phyloP scores from a whole-genome alignment of 2,113 vertebrate species.

The Glaucidium brasilianum region DNA sequence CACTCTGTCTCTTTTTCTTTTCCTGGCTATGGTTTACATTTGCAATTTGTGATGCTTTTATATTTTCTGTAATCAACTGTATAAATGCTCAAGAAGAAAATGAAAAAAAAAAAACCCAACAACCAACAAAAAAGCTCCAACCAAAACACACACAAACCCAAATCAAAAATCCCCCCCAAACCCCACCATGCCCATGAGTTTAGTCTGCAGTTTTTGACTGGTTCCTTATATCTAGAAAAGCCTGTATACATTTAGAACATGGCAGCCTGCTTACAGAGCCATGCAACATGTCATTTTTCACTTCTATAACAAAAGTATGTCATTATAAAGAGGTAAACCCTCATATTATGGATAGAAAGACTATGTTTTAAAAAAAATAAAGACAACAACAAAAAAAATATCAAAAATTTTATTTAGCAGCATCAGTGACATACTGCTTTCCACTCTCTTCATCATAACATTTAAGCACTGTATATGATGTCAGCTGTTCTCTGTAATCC shows the following conservation, averaged over 20 bases:
- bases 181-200: neutral
- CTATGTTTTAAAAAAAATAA: neutral
- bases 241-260: conserved; percentile 2
- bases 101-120: neutral
- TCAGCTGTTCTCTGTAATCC: conserved; percentile 27
- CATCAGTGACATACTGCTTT: conserved; percentile 7
- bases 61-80: neutral
- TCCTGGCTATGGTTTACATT: neutral
- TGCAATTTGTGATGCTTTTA: conserved; percentile 24
- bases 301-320: neutral
- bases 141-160: fast-evolving
- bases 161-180: neutral
- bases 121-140: fast-evolving
- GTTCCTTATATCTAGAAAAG: conserved; percentile 22
- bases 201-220: conserved; percentile 15
- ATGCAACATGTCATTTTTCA: neutral
- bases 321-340: neutral
- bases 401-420: conserved; percentile 8
- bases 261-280: neutral
- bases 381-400: neutral
- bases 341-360: neutral
- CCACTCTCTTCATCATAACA: conserved; percentile 1
- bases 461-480: neutral
- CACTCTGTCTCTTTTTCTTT: neutral
- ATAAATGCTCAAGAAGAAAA: neutral